Conservation (phyloP, 1,140 invertebrate genomes). For the Goniozus legneri region DNA sequence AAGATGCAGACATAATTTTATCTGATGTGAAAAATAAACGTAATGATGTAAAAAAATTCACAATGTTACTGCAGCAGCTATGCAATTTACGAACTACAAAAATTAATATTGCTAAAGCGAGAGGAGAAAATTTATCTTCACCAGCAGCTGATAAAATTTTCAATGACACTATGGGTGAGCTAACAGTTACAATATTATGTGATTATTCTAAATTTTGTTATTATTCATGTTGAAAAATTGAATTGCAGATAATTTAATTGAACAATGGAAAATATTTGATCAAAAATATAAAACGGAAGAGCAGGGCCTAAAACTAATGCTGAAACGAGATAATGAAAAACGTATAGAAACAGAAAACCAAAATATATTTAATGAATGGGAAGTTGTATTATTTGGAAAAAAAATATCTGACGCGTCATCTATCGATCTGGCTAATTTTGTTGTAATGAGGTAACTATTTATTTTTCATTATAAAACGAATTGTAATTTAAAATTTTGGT, state of each 20-base stretch:
- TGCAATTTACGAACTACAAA: conserved; percentile 61
- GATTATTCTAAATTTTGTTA: too few species aligned
- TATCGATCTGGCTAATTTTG: conserved; percentile 44
- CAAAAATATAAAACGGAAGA: conserved; percentile 47
- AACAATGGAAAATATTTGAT: conserved; percentile 43
- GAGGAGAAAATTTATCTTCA: conserved; percentile 57
- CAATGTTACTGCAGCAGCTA: conserved; percentile 61
- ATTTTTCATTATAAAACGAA: neutral
- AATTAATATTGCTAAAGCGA: conserved; percentile 57
- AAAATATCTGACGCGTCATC: conserved; percentile 28
- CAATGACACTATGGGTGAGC: conserved; percentile 42
- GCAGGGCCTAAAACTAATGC: conserved; percentile 47
- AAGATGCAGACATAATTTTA: conserved; percentile 66
- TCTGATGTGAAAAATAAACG: conserved; percentile 67
- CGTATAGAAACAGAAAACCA: conserved; percentile 38
- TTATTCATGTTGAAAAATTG: conserved; percentile 5
- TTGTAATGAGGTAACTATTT: conserved; percentile 41
- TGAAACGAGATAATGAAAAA: conserved; percentile 44
- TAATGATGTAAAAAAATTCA: conserved; percentile 63
- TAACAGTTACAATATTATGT: too few species aligned
- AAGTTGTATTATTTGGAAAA: conserved; percentile 40
- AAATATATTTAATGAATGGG: conserved; percentile 40
- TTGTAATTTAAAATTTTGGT: conserved; percentile 15
- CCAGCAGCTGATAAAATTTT: conserved; percentile 47
- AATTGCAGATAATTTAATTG: conserved; percentile 38